Percentiles rank a stretch among this genome's conserved stretches.
These are phyloP conservation scores for Sorex araneus DNA, from an alignment of 2,113 vertebrate species.

Conservation along the genomic window DNA sequence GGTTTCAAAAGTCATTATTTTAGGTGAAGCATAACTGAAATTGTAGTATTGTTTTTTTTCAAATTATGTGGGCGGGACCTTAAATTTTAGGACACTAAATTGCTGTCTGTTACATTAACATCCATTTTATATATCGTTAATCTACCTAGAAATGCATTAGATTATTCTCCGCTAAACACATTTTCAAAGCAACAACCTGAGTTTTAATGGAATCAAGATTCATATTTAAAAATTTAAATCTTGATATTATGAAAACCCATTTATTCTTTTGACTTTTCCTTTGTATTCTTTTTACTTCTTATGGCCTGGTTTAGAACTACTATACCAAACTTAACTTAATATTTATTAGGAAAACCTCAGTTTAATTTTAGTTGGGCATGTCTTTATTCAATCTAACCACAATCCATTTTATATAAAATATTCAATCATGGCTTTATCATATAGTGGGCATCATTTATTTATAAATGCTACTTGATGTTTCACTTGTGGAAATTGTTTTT, in stretches of 20 bases:
- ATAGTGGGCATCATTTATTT: slow-evolving; percentile 88
- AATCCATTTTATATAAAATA: slow-evolving; percentile 86
- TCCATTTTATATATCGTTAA: slow-evolving; percentile 66
- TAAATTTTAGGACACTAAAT: slow-evolving; percentile 74
- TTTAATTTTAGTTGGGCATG: slow-evolving; percentile 83
- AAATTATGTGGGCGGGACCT: slow-evolving; percentile 3
- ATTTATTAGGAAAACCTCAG: slow-evolving; percentile 71
- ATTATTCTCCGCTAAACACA: slow-evolving; percentile 34
- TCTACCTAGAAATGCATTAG: slow-evolving; percentile 72
- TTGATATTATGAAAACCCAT: slow-evolving; percentile 64
- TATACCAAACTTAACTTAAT: slow-evolving; percentile 47
- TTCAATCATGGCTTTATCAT: slow-evolving; percentile 85
- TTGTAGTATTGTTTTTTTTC: slow-evolving; percentile 58
- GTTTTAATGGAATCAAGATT: slow-evolving; percentile 72
- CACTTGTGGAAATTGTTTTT: slow-evolving; percentile 87
- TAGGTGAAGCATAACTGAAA: slow-evolving; percentile 20
- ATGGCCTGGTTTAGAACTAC: slow-evolving; percentile 66
- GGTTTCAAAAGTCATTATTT: slow-evolving; percentile 19
- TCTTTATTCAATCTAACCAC: slow-evolving; percentile 79
- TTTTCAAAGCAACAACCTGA: slow-evolving; percentile 74
- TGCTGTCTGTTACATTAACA: slow-evolving; percentile 80
- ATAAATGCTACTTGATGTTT: slow-evolving; percentile 89
- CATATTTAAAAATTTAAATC: slow-evolving; percentile 63
- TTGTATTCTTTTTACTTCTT: slow-evolving; percentile 54
- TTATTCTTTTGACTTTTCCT: slow-evolving; percentile 55